Evolutionary conservation across 1,140 invertebrate genomes (phyloP), one percentile per base, ranked within the genome.

Genomic region (Anastrepha ludens): DNA sequence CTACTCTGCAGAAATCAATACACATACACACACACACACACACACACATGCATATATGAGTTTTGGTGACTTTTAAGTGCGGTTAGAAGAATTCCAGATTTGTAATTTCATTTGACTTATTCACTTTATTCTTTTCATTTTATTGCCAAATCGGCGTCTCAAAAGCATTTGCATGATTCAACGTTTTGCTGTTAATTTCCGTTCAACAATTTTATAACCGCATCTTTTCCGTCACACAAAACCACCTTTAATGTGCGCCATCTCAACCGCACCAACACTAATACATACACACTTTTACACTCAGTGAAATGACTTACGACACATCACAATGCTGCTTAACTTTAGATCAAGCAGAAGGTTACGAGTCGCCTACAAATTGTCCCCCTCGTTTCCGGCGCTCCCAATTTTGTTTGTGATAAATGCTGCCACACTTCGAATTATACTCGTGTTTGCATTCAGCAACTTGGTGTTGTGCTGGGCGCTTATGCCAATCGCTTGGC

Each of bases 151-250:
- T 74, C 41, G 70, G 70, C 70, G 44, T 7, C 70, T 47, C 47
- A 41, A 44, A 74, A 74, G 44, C 70, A 8, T 29, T 74, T 47
- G 70, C 70, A 74, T 74, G 70, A 74, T 47, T 74, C 70, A 74
- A 17, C 70, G 15, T 44, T 74, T 3, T 47, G 70, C 44, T 17
- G 44, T 74, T 74, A 74, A 74, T 74, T 74, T 74, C 70, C 70
- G 39, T 74, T 47, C 11, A 7, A 11, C 11, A n/a, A 50, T 74
- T 74, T 74, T 74, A 74, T 74, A 74, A 74, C 70, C 70, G 41
- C 70, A 74, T 47, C 44, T 15, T 47, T 74, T 17, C 41, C 44
- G 47, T 50, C 15, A 74, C 70, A 74, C 70, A 74, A 74, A 41
- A 44, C 39, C 39, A 74, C 17, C 11, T 47, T 74, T 47, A 47